Evolutionary conservation across 2,888 invertebrate species (phyloP).

Genomic region (Euplexia lucipara): DNA sequence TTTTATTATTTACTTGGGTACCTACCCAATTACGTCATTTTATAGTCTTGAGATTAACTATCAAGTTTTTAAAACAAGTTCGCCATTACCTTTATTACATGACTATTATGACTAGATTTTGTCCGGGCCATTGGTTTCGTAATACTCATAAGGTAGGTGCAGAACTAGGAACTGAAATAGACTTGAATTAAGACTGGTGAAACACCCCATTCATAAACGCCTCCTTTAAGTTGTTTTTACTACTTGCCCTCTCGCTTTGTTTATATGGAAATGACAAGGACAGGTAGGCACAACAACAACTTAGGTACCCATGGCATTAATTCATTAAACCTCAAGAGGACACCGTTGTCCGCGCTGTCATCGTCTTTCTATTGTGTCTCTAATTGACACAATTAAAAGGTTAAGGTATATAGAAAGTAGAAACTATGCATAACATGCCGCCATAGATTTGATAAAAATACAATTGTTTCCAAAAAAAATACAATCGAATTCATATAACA

Average conservation of each 20-base stretch:
- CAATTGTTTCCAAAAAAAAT: no score
- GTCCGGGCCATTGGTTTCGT: conserved; percentile 9
- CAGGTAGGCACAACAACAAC: no score
- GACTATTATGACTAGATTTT: conserved; percentile 18
- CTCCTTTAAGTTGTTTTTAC: neutral
- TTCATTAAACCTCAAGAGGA: no score
- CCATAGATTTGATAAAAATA: no score
- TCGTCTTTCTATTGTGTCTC: no score
- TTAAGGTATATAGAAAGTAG: no score
- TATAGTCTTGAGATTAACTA: conserved; percentile 8
- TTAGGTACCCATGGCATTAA: neutral
- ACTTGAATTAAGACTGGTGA: conserved; percentile 4
- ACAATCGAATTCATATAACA: no score
- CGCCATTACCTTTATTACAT: conserved; percentile 17
- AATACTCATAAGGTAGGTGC: conserved; percentile 12
- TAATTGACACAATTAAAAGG: no score
- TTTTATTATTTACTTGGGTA: conserved; percentile 33
- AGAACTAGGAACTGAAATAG: conserved; percentile 11
- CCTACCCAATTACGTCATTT: conserved; percentile 35
- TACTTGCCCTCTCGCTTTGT: neutral
- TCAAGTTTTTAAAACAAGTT: conserved; percentile 36
- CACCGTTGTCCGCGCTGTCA: no score
- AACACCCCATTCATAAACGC: conserved; percentile 8
- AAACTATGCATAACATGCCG: no score
- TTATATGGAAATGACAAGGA: neutral